Conservation (phyloP, 2,888 invertebrate genomes). For the Drosophila incognita region DNA sequence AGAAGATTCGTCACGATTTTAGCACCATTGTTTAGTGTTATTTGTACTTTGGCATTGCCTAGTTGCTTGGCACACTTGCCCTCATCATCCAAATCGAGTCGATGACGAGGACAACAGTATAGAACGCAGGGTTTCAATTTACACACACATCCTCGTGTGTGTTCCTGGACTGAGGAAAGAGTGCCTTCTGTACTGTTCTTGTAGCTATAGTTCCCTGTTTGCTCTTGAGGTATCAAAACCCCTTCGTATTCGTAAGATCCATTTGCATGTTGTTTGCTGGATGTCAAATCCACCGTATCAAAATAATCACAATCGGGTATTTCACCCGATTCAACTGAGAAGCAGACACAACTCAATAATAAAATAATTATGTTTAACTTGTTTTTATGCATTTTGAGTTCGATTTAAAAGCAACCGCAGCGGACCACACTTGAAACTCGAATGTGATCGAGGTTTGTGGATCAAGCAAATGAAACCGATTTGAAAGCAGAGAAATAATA, state of each 20-base stretch:
- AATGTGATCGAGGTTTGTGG: not conserved
- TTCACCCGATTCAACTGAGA: not conserved
- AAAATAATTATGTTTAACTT: not conserved
- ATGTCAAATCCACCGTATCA: conserved; percentile 56
- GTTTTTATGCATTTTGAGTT: not conserved
- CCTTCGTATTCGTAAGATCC: conserved; percentile 58
- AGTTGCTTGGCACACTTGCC: not conserved
- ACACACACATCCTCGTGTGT: too few relatives aligned
- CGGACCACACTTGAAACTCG: not conserved
- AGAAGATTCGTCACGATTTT: not conserved
- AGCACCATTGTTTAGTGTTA: conserved; percentile 4
- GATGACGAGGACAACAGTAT: rapidly evolving
- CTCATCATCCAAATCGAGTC: not conserved
- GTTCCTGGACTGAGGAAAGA: too few relatives aligned
- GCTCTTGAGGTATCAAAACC: conserved; percentile 1
- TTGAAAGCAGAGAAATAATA: too few relatives aligned
- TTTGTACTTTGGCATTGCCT: not conserved
- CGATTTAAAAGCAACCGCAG: not conserved
- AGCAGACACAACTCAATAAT: not conserved
- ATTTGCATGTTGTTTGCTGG: conserved; percentile 31
- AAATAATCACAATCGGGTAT: conserved; percentile 40
- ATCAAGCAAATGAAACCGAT: not conserved
- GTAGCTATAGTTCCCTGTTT: too few relatives aligned
- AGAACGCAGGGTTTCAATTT: too few relatives aligned
- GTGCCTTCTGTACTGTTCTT: rapidly evolving